These are phyloP conservation scores for Lontra canadensis DNA, from an alignment of 2,113 vertebrate genomes.

Conservation along the genomic window DNA sequence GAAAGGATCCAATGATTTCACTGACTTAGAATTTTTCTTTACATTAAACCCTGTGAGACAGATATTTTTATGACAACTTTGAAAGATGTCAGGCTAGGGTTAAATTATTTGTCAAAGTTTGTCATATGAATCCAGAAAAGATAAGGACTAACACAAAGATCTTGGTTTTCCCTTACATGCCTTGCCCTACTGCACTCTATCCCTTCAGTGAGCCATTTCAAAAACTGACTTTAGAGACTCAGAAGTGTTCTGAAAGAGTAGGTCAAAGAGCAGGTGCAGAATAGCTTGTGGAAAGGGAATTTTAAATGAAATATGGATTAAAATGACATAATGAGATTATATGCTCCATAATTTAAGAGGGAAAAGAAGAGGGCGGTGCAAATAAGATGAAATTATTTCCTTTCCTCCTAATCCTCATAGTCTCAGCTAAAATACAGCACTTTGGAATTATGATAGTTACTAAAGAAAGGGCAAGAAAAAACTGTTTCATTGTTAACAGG, in stretches of 20 bases:
- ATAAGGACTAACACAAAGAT: background rate
- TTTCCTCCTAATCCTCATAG: background rate
- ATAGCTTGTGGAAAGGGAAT: background rate
- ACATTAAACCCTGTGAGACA: background rate
- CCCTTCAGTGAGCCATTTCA: background rate
- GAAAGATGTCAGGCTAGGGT: background rate
- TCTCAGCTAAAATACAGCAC: background rate
- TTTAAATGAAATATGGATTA: background rate
- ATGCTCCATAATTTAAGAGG: background rate
- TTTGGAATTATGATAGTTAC: background rate
- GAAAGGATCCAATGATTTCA: background rate
- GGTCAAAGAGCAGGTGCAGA: background rate
- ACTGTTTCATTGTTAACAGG: background rate
- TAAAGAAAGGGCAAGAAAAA: background rate
- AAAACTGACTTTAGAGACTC: background rate
- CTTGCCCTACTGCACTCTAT: background rate
- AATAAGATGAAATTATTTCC: background rate
- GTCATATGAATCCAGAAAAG: background rate
- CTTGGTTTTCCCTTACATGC: background rate
- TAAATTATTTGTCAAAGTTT: constrained; percentile 27
- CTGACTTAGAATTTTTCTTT: background rate
- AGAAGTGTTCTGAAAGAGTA: background rate
- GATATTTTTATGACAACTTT: background rate
- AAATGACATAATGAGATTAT: background rate
- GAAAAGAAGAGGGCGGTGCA: background rate